Percentiles rank a stretch among this genome's conserved stretches.
Evolutionary conservation across 2,113 vertebrate species (phyloP).

Genomic region (Galemys pyrenaicus): DNA sequence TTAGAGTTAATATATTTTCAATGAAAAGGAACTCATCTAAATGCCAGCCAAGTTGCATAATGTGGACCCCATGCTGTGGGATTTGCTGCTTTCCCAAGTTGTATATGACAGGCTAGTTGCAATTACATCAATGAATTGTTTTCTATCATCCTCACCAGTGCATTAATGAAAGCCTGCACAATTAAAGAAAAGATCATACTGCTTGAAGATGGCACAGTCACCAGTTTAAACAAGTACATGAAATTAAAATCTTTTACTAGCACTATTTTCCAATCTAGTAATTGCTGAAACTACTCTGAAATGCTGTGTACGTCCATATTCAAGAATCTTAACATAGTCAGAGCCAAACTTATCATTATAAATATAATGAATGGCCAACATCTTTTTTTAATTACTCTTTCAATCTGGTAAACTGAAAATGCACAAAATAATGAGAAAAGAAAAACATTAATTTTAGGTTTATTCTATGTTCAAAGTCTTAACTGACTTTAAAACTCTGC

Average conservation of each 20-base stretch:
- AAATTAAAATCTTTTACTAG: slow-evolving; percentile 50
- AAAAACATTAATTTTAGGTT: not conserved
- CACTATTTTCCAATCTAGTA: slow-evolving; percentile 36
- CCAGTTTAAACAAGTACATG: slow-evolving; percentile 34
- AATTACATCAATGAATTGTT: slow-evolving; percentile 55
- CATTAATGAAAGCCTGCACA: slow-evolving; percentile 54
- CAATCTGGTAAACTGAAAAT: slow-evolving; percentile 9
- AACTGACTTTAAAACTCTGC: not conserved
- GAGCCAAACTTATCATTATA: not conserved
- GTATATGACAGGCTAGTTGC: slow-evolving; percentile 6
- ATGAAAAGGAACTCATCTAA: slow-evolving; percentile 41
- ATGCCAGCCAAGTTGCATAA: not conserved
- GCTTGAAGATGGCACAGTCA: not conserved
- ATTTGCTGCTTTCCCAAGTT: not conserved
- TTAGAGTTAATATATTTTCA: slow-evolving; percentile 64
- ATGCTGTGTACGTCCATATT: not conserved
- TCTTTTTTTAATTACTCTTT: slow-evolving; percentile 13
- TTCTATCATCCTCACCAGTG: not conserved
- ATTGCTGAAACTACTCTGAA: slow-evolving; percentile 20
- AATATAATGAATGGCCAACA: not conserved
- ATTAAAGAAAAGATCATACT: slow-evolving; percentile 60
- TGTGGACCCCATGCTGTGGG: not conserved
- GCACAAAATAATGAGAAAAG: not conserved
- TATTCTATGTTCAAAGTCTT: not conserved
- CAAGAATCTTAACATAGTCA: not conserved